Evolutionary conservation across 2,888 invertebrate species (phyloP).

Genomic region (Drosophila peninsularis): DNA sequence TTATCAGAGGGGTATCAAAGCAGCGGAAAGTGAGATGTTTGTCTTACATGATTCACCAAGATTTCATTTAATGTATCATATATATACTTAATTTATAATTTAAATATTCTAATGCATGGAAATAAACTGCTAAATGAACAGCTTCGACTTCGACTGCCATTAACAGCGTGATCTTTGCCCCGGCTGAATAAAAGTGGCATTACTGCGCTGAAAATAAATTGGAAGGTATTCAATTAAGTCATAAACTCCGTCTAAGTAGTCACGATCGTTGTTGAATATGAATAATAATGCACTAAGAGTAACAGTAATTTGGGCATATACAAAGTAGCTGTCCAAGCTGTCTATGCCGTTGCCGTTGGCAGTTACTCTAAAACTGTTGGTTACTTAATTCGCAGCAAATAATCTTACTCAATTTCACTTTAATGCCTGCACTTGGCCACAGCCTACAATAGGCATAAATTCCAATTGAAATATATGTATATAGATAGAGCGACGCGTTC

Average conservation of each 20-base stretch:
- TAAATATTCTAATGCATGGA: not conserved
- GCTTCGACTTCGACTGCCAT: not conserved
- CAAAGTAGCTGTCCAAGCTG: not conserved
- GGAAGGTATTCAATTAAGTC: not conserved
- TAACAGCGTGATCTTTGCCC: not conserved
- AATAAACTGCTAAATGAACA: not conserved
- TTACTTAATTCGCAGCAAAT: constrained; percentile 10
- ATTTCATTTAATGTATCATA: not conserved
- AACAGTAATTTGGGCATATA: not conserved
- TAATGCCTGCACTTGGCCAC: constrained; percentile 34
- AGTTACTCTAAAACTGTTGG: constrained; percentile 18
- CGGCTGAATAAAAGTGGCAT: not conserved
- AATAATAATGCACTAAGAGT: not conserved
- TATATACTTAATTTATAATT: not conserved
- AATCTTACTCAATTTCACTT: constrained; percentile 49
- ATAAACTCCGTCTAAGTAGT: not conserved
- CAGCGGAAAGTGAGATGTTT: not conserved
- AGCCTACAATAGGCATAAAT: constrained; percentile 14
- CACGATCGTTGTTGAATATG: not conserved
- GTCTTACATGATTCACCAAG: not conserved
- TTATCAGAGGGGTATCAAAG: too few species aligned
- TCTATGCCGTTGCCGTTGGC: not conserved
- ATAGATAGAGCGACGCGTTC: constrained; percentile 10
- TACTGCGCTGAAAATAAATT: not conserved
- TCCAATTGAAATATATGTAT: constrained; percentile 11